Evolutionary conservation across 2,113 vertebrate species (phyloP), one percentile per base, ranked within the genome.

Genomic region (Eclectus roratus): DNA sequence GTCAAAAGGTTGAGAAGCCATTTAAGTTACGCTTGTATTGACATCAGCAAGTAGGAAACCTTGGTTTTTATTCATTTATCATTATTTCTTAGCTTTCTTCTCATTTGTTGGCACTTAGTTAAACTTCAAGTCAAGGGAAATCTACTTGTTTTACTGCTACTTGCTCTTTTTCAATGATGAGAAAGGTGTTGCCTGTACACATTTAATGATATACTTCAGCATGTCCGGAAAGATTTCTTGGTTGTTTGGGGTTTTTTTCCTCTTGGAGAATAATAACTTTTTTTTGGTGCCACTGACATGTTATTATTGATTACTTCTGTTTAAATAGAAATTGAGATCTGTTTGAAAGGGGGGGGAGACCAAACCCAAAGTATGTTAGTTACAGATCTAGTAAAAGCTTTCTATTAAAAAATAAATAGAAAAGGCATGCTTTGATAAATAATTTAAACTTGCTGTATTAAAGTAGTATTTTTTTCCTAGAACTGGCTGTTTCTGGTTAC

Each of bases 281-380:
- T 50, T 41, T 90, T 71, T 43, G 43, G 49, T 53, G 71, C 81
- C 49, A 5, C 69, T 73, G 64, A 17, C 4, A 5, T 52, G 29
- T 64, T 79, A 25, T 79, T 93, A 94, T 85, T 69, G 91, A 93
- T 92, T 47, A 43, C 63, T 94, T 87, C 63, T 61, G 39, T 87
- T 89, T 84, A 64, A 91, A 55, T 91, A 73, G 80, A 79, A 93
- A 72, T 72, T 23, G 80, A 80, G 83, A 60, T 90, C 35, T 91
- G 13, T 83, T 90, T 88, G 25, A 90, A 77, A 73, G 43, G 16
- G 9, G 68, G 46, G 29, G 21, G 35, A 35, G 9, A 11, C 12
- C 56, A 63, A 66, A 60, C 55, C 49, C 55, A 19, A 63, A 60
- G 56, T 79, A n/a, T 46, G 43, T 86, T 82, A 37, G 70, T 89